Percentiles rank a stretch among this genome's conserved stretches.
phyloP scores from a whole-genome alignment of 2,888 invertebrate genomes.

The Callimorpha dominula region DNA sequence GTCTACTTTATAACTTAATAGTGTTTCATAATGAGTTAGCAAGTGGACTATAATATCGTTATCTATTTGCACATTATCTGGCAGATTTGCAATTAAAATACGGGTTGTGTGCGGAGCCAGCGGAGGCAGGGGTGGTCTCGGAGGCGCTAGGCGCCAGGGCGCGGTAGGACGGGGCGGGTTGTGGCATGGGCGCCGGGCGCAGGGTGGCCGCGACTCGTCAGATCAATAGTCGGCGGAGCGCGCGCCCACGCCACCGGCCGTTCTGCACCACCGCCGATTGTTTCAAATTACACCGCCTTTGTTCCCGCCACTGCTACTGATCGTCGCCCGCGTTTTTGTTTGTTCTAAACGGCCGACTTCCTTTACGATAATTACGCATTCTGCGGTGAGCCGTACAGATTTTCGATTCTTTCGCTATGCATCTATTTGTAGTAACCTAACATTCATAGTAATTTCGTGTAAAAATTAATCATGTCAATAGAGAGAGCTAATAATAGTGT shows the following conservation, averaged over 20 bases:
- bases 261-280: conserved; percentile 83
- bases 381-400: conserved; percentile 74
- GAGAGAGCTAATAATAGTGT: background rate
- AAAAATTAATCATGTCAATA: background rate
- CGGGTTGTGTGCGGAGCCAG: conserved; percentile 72
- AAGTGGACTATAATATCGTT: conserved; percentile 83
- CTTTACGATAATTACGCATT: conserved; percentile 84
- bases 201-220: conserved; percentile 74
- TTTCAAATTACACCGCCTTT: conserved; percentile 86
- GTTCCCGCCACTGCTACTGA: conserved; percentile 84
- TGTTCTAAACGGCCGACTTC: conserved; percentile 82
- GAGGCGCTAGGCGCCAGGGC: conserved; percentile 52
- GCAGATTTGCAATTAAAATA: conserved; percentile 87
- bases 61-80: conserved; percentile 87
- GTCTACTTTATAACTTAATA: conserved; percentile 69
- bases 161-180: conserved; percentile 57
- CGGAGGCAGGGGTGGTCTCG: conserved; percentile 60
- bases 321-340: conserved; percentile 84
- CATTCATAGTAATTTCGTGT: background rate
- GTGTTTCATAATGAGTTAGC: conserved; percentile 81
- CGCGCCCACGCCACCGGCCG: conserved; percentile 78
- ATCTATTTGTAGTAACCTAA: conserved; percentile 61
- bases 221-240: conserved; percentile 85
- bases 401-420: conserved; percentile 65
- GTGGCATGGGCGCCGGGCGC: conserved; percentile 53